A percentile compares a stretch with the other conserved stretches of the same genome.
Evolutionary conservation across 1,140 invertebrate genomes (phyloP).

Genomic region (Platorchestia sp.): DNA sequence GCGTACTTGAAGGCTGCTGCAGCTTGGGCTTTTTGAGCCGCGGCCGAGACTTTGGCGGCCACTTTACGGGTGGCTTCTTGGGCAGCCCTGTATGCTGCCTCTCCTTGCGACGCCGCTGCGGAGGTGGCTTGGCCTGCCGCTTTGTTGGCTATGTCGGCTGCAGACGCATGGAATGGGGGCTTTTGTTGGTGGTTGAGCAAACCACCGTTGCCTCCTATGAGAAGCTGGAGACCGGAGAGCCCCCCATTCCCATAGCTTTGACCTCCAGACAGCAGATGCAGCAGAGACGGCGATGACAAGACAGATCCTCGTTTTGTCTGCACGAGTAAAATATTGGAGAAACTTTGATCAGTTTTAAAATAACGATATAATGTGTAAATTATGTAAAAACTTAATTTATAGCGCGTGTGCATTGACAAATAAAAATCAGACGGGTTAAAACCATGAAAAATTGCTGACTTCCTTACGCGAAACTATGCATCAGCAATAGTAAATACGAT

Average conservation of each 20-base stretch:
- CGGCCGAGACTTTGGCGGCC: slow-evolving; percentile 59
- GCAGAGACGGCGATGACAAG: neutral
- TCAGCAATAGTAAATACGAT: too few relatives aligned
- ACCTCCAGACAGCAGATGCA: neutral
- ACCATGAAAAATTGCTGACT: too few relatives aligned
- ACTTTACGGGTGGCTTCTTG: slow-evolving; percentile 60
- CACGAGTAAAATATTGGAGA: neutral
- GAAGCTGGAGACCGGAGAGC: neutral
- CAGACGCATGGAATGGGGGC: slow-evolving; percentile 42
- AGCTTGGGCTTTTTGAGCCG: slow-evolving; percentile 62
- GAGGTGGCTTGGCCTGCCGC: slow-evolving; percentile 61
- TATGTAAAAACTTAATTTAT: neutral
- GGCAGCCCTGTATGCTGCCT: slow-evolving; percentile 60
- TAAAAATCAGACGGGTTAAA: neutral
- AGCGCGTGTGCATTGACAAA: neutral
- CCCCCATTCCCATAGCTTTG: neutral
- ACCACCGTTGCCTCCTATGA: neutral
- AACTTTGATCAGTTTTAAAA: too few relatives aligned
- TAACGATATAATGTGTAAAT: too few relatives aligned
- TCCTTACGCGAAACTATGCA: too few relatives aligned
- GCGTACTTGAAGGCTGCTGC: slow-evolving; percentile 61
- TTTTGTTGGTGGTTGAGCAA: neutral
- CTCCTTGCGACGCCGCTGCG: slow-evolving; percentile 60
- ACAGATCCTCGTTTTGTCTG: slow-evolving; percentile 9
- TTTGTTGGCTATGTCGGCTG: slow-evolving; percentile 61